Evolutionary conservation across 2,797 vertebrate species (phyloP).

Genomic region (Leptoclinus maculatus): DNA sequence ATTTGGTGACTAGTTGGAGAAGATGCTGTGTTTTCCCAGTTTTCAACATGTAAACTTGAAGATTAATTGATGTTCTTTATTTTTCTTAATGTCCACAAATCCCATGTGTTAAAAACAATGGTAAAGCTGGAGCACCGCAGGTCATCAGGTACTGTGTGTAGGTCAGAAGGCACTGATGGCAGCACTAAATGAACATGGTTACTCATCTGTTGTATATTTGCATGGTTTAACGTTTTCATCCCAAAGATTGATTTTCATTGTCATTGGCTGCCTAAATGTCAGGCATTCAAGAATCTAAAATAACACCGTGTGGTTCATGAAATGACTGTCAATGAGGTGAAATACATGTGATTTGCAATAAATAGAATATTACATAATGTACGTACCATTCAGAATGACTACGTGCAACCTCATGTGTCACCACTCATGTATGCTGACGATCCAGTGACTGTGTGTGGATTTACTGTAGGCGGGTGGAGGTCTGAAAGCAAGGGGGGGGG

Average conservation of each 20-base stretch:
- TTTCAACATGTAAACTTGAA: neutral
- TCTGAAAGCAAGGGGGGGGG: neutral
- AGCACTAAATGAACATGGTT: neutral
- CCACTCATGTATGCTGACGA: neutral
- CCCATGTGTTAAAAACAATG: too few species aligned
- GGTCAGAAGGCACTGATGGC: neutral
- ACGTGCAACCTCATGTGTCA: neutral
- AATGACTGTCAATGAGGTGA: neutral
- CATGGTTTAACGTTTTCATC: too few species aligned
- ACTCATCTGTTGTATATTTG: neutral
- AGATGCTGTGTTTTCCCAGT: neutral
- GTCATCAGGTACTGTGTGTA: too few species aligned
- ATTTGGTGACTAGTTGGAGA: neutral
- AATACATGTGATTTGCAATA: neutral
- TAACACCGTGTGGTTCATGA: neutral
- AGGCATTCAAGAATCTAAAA: too few species aligned
- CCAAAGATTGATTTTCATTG: too few species aligned
- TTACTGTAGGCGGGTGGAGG: slow-evolving; percentile 27
- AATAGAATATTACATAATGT: neutral
- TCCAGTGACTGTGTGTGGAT: neutral
- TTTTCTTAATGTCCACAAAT: too few species aligned
- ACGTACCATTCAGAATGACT: neutral
- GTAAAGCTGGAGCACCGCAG: too few species aligned
- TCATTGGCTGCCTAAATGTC: too few species aligned
- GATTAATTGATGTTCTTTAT: neutral